phyloP scores from a whole-genome alignment of 2,888 invertebrate genomes.

The Epinotia brunnichana region DNA sequence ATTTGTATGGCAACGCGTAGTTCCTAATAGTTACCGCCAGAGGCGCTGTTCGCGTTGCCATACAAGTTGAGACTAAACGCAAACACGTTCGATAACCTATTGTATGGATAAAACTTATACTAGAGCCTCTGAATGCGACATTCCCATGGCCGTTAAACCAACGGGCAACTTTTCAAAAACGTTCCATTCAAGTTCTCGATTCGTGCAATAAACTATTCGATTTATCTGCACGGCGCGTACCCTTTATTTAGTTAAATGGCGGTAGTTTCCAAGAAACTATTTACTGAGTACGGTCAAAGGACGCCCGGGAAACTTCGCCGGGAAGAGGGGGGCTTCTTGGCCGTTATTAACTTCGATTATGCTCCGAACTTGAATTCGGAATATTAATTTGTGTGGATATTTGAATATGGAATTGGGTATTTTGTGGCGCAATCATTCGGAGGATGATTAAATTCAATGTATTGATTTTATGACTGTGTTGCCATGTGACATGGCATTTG shows the following conservation, averaged over 20 bases:
- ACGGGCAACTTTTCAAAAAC: slow-evolving; percentile 39
- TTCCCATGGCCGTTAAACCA: slow-evolving; percentile 25
- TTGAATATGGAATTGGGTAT: slow-evolving; percentile 37
- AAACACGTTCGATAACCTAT: no score
- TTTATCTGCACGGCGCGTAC: slow-evolving; percentile 50
- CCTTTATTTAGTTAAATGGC: slow-evolving; percentile 55
- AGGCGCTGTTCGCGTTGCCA: no score
- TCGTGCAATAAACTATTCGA: slow-evolving; percentile 51
- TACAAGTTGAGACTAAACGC: no score
- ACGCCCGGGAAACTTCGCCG: slow-evolving; percentile 47
- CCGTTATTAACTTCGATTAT: slow-evolving; percentile 44
- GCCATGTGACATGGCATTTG: not conserved
- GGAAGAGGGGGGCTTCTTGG: slow-evolving; percentile 43
- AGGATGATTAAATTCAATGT: slow-evolving; percentile 10
- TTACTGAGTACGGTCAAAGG: slow-evolving; percentile 57
- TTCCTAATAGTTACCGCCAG: no score
- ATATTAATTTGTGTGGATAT: slow-evolving; percentile 41
- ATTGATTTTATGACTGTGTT: not conserved
- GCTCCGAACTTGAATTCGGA: slow-evolving; percentile 37
- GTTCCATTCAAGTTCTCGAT: slow-evolving; percentile 36
- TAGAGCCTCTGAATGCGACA: not conserved
- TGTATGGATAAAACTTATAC: no score
- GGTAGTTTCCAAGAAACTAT: slow-evolving; percentile 58
- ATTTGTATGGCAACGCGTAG: no score
- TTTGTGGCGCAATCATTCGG: slow-evolving; percentile 22